Percentiles rank a stretch among this genome's conserved stretches.
These are phyloP conservation scores for Globicephala melas DNA, from an alignment of 2,113 vertebrate species.

Conservation along the genomic window DNA sequence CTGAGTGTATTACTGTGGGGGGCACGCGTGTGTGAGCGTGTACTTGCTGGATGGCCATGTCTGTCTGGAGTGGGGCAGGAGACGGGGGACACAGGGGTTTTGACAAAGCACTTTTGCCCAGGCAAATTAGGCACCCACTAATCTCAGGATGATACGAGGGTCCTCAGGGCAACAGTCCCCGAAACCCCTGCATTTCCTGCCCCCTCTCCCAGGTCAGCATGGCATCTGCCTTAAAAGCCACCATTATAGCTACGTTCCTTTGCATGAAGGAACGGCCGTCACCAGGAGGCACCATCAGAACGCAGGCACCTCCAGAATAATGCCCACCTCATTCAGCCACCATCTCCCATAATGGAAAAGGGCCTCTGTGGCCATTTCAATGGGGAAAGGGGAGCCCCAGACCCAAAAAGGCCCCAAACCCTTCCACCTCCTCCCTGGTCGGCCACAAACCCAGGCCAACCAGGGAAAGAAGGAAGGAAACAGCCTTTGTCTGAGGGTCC, in stretches of 20 bases:
- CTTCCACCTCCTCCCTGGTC: background rate
- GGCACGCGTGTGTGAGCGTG: too few relatives aligned
- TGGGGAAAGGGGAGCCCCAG: background rate
- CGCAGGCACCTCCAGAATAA: too few relatives aligned
- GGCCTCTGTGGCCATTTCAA: background rate
- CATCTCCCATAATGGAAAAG: background rate
- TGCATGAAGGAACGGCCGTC: background rate
- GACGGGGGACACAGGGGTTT: too few relatives aligned
- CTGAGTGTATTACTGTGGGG: background rate
- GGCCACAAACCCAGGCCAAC: background rate
- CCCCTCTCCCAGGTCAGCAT: too few relatives aligned
- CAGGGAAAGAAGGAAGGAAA: background rate
- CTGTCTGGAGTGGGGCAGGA: background rate
- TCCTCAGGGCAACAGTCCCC: too few relatives aligned
- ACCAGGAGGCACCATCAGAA: background rate
- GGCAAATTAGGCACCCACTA: background rate
- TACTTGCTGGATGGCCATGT: background rate
- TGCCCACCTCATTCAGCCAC: rapidly evolving
- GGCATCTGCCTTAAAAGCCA: background rate
- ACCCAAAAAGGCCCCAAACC: background rate
- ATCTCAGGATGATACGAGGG: background rate
- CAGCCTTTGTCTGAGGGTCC: background rate
- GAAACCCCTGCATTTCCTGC: too few relatives aligned
- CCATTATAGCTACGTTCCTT: too few relatives aligned
- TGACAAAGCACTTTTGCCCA: background rate